Conservation (phyloP, 2,888 invertebrate species). For the Trachelus troglodyta region DNA sequence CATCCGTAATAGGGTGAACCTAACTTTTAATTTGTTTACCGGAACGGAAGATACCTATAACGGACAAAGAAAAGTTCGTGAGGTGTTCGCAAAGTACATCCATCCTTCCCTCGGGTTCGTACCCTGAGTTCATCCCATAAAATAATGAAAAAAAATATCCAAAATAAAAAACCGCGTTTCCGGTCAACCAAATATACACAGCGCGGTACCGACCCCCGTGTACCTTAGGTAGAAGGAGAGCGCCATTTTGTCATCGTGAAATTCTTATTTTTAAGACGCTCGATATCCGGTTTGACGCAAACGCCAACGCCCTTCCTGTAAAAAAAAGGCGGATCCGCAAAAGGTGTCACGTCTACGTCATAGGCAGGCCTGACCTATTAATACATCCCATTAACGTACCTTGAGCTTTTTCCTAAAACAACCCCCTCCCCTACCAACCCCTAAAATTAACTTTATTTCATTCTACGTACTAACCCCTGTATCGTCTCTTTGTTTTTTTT, state of each 20-base stretch:
- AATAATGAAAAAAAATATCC: not conserved
- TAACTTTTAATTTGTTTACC: conserved; percentile 13
- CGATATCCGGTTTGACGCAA: conserved; percentile 3
- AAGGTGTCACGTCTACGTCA: not conserved
- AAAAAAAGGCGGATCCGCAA: not conserved
- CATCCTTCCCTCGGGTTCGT: not conserved
- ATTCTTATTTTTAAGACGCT: conserved; percentile 4
- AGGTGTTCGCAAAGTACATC: not conserved
- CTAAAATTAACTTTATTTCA: not conserved
- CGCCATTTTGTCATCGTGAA: not conserved
- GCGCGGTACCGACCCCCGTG: not conserved
- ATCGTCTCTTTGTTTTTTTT: not conserved
- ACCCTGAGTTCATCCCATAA: not conserved
- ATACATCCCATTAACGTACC: not conserved
- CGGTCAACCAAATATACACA: not conserved
- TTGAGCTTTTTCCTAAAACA: not conserved
- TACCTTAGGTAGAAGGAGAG: too few relatives aligned
- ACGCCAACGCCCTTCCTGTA: not conserved
- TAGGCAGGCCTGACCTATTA: not conserved
- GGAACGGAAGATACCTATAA: not conserved
- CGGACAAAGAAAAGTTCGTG: too few relatives aligned
- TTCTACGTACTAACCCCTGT: not conserved
- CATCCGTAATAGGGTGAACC: not conserved
- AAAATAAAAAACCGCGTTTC: not conserved
- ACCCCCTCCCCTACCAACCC: not conserved